Evolutionary conservation across 2,888 invertebrate genomes (phyloP), one percentile per base, ranked within the genome.

Genomic region (Scotopteryx bipunctaria): DNA sequence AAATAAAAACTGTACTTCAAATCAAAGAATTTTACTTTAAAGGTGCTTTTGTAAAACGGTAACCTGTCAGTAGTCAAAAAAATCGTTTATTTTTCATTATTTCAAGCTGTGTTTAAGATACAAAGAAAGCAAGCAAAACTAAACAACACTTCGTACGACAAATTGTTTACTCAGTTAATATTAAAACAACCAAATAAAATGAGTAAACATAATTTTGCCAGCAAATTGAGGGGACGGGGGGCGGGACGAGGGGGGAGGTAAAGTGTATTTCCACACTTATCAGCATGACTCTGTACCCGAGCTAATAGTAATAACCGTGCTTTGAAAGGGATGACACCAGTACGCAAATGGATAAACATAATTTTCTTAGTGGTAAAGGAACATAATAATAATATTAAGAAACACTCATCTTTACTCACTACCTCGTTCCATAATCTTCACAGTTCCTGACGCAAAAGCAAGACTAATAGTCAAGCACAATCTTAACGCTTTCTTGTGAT

Each of bases 131-230:
- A 27, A 27, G n/a, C n/a, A n/a, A 25, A 25, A 9, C 3, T 27
- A 27, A 27, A 27, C 27, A 27, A 11, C 1, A 11, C 9, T 11
- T 9, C 4, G 8, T 9, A 8, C 11, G 5, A 36, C 36, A 36
- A 4, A 23, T 44, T 44, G 36, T 36, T 44, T 14, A 36, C 19
- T 27, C 6, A 27, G 13, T 29, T 9, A 36, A 36, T 36, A 36
- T 5, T 13, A 17, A 44, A 21, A 6, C 6, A 36, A 11, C 9
- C 8, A 15, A 31, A 14, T 13, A 15, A 15, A 21, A 21, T 6
- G 21, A 8, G 6, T 32, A 32, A 32, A 15, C 32, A 32, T 15
- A 6, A 32, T 16, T 32, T 32, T 32, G 14, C 15, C 8, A 15
- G 29, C n/a, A n/a, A n/a, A n/a, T n/a, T n/a, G n/a, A n/a, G n/a